Conservation (phyloP, 2,797 vertebrate genomes). For the Masticophis lateralis region DNA sequence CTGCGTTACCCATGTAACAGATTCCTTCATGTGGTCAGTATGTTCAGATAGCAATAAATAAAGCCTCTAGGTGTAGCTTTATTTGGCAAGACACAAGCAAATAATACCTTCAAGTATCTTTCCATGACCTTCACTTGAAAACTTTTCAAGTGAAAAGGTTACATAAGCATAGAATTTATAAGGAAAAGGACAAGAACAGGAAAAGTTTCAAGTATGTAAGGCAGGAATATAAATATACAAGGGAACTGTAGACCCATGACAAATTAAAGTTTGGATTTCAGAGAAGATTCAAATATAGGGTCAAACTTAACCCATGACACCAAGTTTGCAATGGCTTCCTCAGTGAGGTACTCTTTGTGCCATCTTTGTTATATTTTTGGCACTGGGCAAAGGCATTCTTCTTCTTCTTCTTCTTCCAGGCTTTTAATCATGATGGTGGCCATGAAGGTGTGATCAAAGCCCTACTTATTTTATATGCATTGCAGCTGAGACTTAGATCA, state of each 20-base stretch:
- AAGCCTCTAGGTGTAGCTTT: not conserved
- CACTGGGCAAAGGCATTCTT: not conserved
- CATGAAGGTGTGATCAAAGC: not conserved
- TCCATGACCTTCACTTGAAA: not conserved
- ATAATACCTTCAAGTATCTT: not conserved
- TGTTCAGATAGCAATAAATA: not conserved
- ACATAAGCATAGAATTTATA: not conserved
- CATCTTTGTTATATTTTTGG: not conserved
- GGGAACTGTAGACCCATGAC: not conserved
- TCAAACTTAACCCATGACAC: not conserved
- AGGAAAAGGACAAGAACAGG: not conserved
- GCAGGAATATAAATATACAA: not conserved
- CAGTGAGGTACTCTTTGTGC: not conserved
- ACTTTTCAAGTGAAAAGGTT: not conserved
- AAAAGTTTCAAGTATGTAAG: not conserved
- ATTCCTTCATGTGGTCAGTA: not conserved
- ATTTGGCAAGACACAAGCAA: not conserved
- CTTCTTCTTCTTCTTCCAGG: not conserved
- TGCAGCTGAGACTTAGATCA: not conserved
- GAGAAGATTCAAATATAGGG: not conserved
- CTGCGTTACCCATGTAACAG: not conserved
- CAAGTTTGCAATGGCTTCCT: not conserved
- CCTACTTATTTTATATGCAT: not conserved
- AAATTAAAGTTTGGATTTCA: not conserved
- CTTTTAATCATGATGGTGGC: not conserved